Evolutionary conservation across 2,888 invertebrate genomes (phyloP).

Genomic region (Napeogenes inachia): DNA sequence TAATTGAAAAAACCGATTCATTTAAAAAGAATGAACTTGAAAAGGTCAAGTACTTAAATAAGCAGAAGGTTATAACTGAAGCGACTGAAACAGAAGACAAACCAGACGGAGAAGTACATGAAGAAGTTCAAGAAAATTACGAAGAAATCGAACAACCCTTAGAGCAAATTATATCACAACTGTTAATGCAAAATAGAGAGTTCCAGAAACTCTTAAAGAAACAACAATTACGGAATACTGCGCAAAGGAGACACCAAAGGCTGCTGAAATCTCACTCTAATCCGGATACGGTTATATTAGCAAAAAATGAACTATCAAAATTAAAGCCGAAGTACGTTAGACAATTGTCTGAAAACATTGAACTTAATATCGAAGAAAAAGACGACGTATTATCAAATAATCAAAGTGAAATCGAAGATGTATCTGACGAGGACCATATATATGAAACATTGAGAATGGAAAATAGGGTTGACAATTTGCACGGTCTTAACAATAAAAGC

Average conservation of each 20-base stretch:
- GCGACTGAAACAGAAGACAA: conserved; percentile 64
- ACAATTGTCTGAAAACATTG: conserved; percentile 59
- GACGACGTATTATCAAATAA: conserved; percentile 36
- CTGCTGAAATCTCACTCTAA: conserved; percentile 74
- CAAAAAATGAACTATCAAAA: conserved; percentile 56
- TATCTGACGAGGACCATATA: conserved; percentile 74
- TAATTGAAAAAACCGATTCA: conserved; percentile 75
- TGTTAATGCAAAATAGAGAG: conserved; percentile 89
- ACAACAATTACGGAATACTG: conserved; percentile 78
- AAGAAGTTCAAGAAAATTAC: conserved; percentile 47
- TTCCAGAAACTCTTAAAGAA: conserved; percentile 88
- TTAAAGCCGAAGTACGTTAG: conserved; percentile 58
- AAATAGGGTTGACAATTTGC: conserved; percentile 51
- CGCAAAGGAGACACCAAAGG: conserved; percentile 75
- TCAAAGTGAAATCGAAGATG: conserved; percentile 43
- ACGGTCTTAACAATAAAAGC: conserved; percentile 51
- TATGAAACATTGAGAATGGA: conserved; percentile 78
- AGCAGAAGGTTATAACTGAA: conserved; percentile 70
- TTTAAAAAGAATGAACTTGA: conserved; percentile 74
- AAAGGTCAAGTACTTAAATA: conserved; percentile 69
- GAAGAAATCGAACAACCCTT: conserved; percentile 77
- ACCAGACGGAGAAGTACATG: conserved; percentile 39
- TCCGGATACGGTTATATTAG: conserved; percentile 68
- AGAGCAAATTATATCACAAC: conserved; percentile 88
- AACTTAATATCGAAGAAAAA: conserved; percentile 37